Evolutionary conservation across 2,797 vertebrate species (phyloP).

Genomic region (Coregonus sp.): DNA sequence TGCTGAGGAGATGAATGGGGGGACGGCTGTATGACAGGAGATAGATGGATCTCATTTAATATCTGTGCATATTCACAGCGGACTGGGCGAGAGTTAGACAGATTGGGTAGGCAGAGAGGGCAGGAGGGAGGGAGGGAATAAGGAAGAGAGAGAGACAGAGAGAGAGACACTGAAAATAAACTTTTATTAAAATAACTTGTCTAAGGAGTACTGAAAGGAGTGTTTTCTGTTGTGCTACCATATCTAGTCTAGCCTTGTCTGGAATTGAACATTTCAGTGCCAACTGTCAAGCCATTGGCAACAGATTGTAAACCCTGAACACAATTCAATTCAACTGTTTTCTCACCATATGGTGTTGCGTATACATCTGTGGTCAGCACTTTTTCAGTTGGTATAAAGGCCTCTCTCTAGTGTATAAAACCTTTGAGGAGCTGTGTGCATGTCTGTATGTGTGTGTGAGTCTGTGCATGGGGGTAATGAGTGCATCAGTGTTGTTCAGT

Average conservation of each 20-base stretch:
- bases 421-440: background rate
- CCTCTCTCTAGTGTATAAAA: background rate
- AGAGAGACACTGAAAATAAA: slow-evolving; percentile 23
- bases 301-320: background rate
- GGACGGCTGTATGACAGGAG: slow-evolving; percentile 45
- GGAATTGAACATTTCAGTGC: background rate
- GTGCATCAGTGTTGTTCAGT: background rate
- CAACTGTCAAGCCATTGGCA: background rate
- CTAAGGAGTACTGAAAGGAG: slow-evolving; percentile 13
- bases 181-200: slow-evolving; percentile 36
- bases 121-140: background rate
- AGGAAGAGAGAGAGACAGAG: slow-evolving; percentile 17
- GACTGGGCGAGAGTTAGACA: slow-evolving; percentile 48
- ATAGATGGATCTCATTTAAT: slow-evolving; percentile 54
- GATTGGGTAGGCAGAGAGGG: slow-evolving; percentile 33
- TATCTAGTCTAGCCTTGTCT: background rate
- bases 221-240: background rate
- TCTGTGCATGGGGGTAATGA: background rate
- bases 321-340: background rate
- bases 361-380: background rate
- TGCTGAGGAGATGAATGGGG: slow-evolving; percentile 33
- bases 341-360: background rate
- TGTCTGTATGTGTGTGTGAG: slow-evolving; percentile 1
- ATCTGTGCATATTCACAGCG: slow-evolving; percentile 47
- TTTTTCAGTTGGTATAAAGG: background rate